Evolutionary conservation across 1,140 invertebrate species (phyloP), one percentile per base, ranked within the genome.

Genomic region (Drosophila leontia): DNA sequence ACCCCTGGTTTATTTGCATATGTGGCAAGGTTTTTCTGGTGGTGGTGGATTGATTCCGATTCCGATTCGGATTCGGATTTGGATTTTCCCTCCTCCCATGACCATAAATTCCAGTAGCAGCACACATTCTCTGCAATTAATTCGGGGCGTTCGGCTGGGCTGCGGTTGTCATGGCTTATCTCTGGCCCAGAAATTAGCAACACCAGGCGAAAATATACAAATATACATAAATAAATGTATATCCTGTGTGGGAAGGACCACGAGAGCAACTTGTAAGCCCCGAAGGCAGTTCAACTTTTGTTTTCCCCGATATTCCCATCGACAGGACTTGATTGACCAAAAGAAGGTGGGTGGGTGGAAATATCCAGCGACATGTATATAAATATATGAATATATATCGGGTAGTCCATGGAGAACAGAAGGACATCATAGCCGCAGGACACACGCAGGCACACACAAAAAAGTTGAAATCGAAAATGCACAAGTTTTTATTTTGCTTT

Each of bases 41-140:
- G 58, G 69, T 48, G 45, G 62, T 39, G 35, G 61, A 60, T 67
- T 59, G 62, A 77, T 72, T 68, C 26, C 39, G 44, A 51, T 45
- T 19, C 12, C 42, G 39, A 51, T 44, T 32, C 12, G 2, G 34
- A 50, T 34, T 17, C 11, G 17, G 47, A 51, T 45, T 32, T 7
- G 11, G 61, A 65, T 71, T 67, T 34, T 34, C 17, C 44, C 26
- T 13, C 17, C 67, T 13, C 17, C 67, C 71, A 61, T 53, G 78
- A 67, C 75, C 82, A 88, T 84, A 90, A 88, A 88, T 88, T 88
- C 85, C 85, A 88, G 85, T 68, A 64, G 81, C 81, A 51, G 50
- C n/a, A 39, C 19, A 56, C 26, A 29, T n/a, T 48, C 11, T 37
- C 69, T 74, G 85, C 78, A 88, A 88, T 88, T 88, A 88, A 88